A percentile compares a stretch with the other conserved stretches of the same genome.
Conservation (phyloP, 2,888 invertebrate genomes). For the Heliconius sara region DNA sequence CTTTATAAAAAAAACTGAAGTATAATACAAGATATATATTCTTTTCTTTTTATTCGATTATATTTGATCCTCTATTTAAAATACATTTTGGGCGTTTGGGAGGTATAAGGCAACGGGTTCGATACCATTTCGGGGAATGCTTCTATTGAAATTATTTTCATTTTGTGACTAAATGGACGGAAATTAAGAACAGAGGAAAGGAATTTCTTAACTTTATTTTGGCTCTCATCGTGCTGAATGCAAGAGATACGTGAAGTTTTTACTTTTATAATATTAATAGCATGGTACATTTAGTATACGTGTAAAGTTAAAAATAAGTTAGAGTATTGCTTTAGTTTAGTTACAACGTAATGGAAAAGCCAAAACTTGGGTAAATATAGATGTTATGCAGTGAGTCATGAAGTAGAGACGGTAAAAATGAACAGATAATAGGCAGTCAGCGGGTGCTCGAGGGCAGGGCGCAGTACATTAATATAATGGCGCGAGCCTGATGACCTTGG, state of each 20-base stretch:
- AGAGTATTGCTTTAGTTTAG: background rate
- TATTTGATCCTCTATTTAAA: background rate
- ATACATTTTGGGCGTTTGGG: background rate
- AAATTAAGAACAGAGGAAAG: background rate
- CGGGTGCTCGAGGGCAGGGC: slow-evolving; percentile 46
- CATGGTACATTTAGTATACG: background rate
- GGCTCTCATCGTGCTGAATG: background rate
- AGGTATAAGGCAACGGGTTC: background rate
- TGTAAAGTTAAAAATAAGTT: background rate
- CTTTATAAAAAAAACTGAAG: too few relatives aligned
- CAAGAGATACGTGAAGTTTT: background rate
- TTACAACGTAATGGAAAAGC: background rate
- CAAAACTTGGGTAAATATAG: slow-evolving; percentile 18
- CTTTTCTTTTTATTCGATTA: background rate
- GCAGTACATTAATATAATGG: slow-evolving; percentile 73
- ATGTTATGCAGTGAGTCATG: slow-evolving; percentile 32
- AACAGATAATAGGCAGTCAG: slow-evolving; percentile 40
- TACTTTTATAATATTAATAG: background rate
- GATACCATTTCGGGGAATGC: background rate
- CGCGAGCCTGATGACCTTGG: slow-evolving; percentile 73
- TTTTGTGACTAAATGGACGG: background rate
- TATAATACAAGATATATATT: background rate
- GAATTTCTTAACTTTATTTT: background rate
- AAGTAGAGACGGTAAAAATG: slow-evolving; percentile 30
- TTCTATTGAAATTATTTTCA: too few relatives aligned